A percentile compares a stretch with the other conserved stretches of the same genome.
These are phyloP conservation scores for Pteropus alecto DNA, from an alignment of 2,113 vertebrate species.

Conservation along the genomic window DNA sequence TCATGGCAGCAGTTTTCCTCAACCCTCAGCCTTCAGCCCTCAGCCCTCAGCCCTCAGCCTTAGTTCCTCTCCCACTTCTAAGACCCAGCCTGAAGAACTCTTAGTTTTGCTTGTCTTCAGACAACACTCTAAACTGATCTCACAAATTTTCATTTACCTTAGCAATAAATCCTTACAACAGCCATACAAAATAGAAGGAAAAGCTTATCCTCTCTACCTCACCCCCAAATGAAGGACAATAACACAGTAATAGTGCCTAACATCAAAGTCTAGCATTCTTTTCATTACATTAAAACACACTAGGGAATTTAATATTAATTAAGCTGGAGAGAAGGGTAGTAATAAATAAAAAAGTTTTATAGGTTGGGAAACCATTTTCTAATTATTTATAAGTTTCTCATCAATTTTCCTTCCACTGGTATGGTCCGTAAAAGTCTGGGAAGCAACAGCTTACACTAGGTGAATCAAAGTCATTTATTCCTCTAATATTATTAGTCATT, in stretches of 20 bases:
- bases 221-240: background rate
- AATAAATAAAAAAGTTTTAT: background rate
- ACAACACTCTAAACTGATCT: background rate
- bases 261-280: background rate
- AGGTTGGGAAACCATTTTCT: slow-evolving; percentile 6
- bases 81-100: background rate
- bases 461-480: background rate
- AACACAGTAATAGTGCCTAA: background rate
- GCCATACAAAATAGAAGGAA: background rate
- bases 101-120: background rate
- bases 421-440: background rate
- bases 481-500: background rate
- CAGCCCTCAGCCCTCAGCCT: background rate
- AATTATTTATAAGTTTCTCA: background rate
- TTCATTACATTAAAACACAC: background rate
- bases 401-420: background rate
- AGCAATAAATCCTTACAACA: background rate
- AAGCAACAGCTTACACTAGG: background rate
- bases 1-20: background rate
- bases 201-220: background rate
- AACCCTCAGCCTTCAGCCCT: background rate
- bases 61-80: background rate
- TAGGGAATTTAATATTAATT: background rate
- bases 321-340: background rate
- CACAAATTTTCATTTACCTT: background rate